A percentile compares a stretch with the other conserved stretches of the same genome.
phyloP scores from a whole-genome alignment of 2,113 vertebrate genomes.

The Coryphaenoides rupestris region DNA sequence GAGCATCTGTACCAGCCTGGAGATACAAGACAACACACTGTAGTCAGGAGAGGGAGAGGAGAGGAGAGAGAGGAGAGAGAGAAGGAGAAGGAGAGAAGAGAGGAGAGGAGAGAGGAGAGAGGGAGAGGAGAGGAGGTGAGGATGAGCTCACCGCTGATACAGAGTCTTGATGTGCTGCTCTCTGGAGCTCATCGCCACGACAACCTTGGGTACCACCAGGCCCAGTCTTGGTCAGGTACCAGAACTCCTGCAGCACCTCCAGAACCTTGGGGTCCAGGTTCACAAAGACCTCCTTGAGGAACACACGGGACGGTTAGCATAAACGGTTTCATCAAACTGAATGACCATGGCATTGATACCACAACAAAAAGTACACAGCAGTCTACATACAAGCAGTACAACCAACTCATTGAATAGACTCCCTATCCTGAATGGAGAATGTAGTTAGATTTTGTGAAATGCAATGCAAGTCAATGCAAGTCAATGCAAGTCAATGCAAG shows the following conservation, averaged over 20 bases:
- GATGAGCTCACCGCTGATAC: constrained; percentile 68
- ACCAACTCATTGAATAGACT: no score
- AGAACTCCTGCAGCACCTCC: constrained; percentile 76
- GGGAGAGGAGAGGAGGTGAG: no score
- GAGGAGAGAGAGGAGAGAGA: no score
- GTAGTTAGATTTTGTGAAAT: background rate
- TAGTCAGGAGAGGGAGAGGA: background rate
- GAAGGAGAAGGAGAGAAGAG: no score
- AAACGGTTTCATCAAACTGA: background rate
- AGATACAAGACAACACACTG: background rate
- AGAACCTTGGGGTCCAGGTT: constrained; percentile 76
- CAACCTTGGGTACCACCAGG: constrained; percentile 62
- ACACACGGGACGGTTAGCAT: background rate
- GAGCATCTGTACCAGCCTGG: constrained; percentile 73
- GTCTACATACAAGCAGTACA: no score
- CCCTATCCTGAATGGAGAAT: no score
- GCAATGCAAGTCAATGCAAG: background rate
- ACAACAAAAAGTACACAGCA: no score
- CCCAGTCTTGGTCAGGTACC: constrained; percentile 73
- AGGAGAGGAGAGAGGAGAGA: no score
- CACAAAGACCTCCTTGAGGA: constrained; percentile 71
- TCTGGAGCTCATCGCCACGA: constrained; percentile 57
- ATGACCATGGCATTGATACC: no score
- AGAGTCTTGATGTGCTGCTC: constrained; percentile 68
- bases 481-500: background rate